phyloP scores from a whole-genome alignment of 2,797 vertebrate species.

The Epinephelus malabaricus region DNA sequence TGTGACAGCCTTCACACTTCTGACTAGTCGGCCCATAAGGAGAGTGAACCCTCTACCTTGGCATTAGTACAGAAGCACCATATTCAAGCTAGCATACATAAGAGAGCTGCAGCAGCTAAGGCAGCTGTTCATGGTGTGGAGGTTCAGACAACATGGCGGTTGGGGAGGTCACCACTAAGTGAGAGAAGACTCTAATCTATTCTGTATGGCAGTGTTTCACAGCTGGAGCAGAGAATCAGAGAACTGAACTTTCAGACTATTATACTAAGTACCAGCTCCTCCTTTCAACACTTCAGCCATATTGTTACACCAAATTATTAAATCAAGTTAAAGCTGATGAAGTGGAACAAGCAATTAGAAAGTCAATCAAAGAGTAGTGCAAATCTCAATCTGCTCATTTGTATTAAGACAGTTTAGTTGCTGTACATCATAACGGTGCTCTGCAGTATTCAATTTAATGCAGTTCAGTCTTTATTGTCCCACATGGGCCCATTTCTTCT shows the following conservation, averaged over 20 bases:
- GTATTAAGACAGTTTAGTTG: constrained; percentile 41
- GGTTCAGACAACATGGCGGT: constrained; percentile 12
- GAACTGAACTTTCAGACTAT: background rate
- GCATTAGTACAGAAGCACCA: constrained; percentile 41
- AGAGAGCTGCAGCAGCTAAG: constrained; percentile 20
- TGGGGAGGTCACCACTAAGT: constrained; percentile 18
- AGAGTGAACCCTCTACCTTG: constrained; percentile 31
- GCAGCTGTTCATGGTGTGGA: constrained; percentile 24
- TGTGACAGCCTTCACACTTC: constrained; percentile 15
- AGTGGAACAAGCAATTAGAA: constrained; percentile 72
- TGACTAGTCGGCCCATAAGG: background rate
- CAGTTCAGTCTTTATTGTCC: constrained; percentile 46
- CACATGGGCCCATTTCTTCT: constrained; percentile 33
- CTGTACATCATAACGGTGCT: constrained; percentile 32
- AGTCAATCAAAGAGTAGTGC: constrained; percentile 56
- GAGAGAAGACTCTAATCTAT: background rate
- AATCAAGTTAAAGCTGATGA: constrained; percentile 65
- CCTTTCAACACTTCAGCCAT: constrained; percentile 34
- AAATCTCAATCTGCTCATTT: constrained; percentile 65
- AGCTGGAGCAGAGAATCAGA: constrained; percentile 13
- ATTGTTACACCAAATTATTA: constrained; percentile 51
- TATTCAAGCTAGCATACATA: constrained; percentile 3
- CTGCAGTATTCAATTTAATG: constrained; percentile 34
- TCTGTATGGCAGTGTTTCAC: constrained; percentile 18
- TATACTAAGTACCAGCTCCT: constrained; percentile 28